Evolutionary conservation across 2,113 vertebrate genomes (phyloP).

Genomic region (Laticauda laticaudata): DNA sequence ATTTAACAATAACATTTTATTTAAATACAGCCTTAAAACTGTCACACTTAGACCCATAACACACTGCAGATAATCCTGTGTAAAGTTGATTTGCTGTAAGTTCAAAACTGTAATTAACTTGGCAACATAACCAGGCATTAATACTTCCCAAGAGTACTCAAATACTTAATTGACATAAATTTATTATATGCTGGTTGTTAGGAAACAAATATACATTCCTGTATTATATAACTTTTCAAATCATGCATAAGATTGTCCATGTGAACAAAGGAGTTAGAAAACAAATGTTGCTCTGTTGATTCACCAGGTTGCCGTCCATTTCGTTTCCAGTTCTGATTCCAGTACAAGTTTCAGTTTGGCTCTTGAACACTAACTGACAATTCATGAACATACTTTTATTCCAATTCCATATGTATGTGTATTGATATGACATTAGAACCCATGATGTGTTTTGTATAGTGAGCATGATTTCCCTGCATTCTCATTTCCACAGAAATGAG

Average conservation of each 20-base stretch:
- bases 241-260: not conserved
- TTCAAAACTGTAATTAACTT: conserved; percentile 60
- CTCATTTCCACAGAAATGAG: not conserved
- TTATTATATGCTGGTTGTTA: conserved; percentile 3
- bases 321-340: not conserved
- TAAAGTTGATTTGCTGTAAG: conserved; percentile 47
- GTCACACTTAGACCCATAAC: conserved; percentile 14
- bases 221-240: not conserved
- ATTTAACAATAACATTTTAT: conserved; percentile 8
- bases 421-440: not conserved
- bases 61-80: conserved; percentile 42
- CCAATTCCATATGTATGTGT: not conserved
- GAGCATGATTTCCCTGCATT: not conserved
- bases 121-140: conserved; percentile 45
- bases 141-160: conserved; percentile 45
- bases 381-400: not conserved
- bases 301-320: not conserved
- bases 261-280: not conserved
- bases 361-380: not conserved
- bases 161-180: conserved; percentile 47
- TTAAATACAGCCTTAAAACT: conserved; percentile 24
- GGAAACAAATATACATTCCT: not conserved
- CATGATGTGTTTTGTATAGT: not conserved
- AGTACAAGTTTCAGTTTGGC: not conserved
- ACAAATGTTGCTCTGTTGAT: not conserved